A percentile compares a stretch with the other conserved stretches of the same genome.
These are phyloP conservation scores for Hirtodrosophila confusa DNA, from an alignment of 2,888 invertebrate genomes.

Conservation along the genomic window DNA sequence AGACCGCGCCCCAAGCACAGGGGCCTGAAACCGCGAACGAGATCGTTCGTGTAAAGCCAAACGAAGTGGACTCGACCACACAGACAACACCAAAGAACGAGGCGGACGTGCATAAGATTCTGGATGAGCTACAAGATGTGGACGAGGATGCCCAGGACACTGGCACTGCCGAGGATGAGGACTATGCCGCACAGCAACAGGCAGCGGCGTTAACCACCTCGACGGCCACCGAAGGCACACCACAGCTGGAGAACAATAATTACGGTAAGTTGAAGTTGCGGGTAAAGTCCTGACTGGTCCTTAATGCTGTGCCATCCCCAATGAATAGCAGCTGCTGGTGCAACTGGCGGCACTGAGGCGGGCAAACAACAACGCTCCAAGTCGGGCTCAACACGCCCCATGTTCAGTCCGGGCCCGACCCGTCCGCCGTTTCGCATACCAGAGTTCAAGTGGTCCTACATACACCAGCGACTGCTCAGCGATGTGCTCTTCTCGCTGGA, in stretches of 20 bases:
- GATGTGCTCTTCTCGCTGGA: constrained; percentile 98
- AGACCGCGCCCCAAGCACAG: not conserved
- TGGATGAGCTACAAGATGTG: constrained; percentile 35
- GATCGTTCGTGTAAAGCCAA: constrained; percentile 56
- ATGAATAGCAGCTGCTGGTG: constrained; percentile 6
- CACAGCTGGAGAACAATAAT: constrained; percentile 93
- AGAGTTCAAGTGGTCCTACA: constrained; percentile 99
- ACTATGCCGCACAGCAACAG: constrained; percentile 86
- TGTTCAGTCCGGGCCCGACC: constrained; percentile 97
- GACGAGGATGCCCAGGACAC: constrained; percentile 54
- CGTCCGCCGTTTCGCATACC: constrained; percentile 99
- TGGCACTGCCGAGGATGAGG: constrained; percentile 45
- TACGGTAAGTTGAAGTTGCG: constrained; percentile 88
- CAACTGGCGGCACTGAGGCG: constrained; percentile 19
- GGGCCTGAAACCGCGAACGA: not conserved
- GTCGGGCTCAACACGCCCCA: constrained; percentile 90
- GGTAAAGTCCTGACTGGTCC: too few species aligned
- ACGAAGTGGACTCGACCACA: constrained; percentile 79
- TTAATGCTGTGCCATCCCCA: too few species aligned
- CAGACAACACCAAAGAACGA: constrained; percentile 80
- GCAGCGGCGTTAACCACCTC: constrained; percentile 3
- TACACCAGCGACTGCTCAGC: constrained; percentile 97
- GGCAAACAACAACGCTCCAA: constrained; percentile 84
- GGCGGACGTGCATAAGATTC: constrained; percentile 38
- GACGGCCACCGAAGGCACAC: constrained; percentile 88